A percentile compares a stretch with the other conserved stretches of the same genome.
Evolutionary conservation across 2,113 vertebrate species (phyloP).

Genomic region (Benitochromis conjunctus): DNA sequence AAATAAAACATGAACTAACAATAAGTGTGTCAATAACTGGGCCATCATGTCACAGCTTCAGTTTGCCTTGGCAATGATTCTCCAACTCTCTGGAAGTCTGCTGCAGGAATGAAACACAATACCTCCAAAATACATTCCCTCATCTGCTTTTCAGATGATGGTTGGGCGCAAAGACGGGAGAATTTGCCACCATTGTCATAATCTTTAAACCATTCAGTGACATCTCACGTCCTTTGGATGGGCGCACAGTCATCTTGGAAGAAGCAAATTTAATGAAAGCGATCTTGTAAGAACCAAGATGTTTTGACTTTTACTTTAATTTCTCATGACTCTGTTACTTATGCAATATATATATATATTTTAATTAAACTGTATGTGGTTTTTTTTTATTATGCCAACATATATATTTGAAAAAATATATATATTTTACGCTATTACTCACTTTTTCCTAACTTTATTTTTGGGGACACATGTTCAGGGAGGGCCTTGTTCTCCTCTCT

Average conservation of each 20-base stretch:
- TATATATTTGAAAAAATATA: not conserved
- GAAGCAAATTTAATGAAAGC: not conserved
- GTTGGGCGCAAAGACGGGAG: not conserved
- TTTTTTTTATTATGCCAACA: not conserved
- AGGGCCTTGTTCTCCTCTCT: conserved; percentile 7
- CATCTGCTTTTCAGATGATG: not conserved
- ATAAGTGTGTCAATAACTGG: not conserved
- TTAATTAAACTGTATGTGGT: not conserved
- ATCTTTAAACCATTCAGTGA: not conserved
- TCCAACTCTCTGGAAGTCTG: not conserved
- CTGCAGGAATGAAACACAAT: not conserved
- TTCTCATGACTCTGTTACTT: not conserved
- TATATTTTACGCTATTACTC: not conserved
- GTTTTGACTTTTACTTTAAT: not conserved
- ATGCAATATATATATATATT: not conserved
- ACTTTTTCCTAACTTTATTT: not conserved
- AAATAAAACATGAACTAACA: not conserved
- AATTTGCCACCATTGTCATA: not conserved
- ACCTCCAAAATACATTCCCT: not conserved
- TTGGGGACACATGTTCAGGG: conserved; percentile 6
- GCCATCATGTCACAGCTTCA: not conserved
- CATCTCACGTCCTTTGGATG: not conserved
- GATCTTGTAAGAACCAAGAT: not conserved
- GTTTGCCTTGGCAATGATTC: not conserved
- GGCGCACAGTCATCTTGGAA: not conserved